Evolutionary conservation across 2,888 invertebrate genomes (phyloP).

Genomic region (Melieria picta): DNA sequence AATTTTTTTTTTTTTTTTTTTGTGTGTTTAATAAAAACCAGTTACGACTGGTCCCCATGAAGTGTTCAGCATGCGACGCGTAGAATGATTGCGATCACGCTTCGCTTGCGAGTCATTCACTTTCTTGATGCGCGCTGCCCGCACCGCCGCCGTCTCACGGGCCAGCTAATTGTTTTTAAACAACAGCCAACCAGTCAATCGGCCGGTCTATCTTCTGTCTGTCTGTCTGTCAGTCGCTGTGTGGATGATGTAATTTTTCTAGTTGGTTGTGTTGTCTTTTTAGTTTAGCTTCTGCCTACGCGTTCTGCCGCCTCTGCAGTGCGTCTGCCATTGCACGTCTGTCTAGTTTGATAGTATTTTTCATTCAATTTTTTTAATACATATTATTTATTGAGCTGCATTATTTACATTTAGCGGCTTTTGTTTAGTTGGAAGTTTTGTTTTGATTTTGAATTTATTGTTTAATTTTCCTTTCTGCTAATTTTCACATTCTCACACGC

Average conservation of each 20-base stretch:
- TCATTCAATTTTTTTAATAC: too few relatives aligned
- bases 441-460: too few relatives aligned
- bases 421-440: too few relatives aligned
- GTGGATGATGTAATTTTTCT: constrained; percentile 17
- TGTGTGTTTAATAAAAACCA: background rate
- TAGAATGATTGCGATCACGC: too few relatives aligned
- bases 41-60: background rate
- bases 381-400: too few relatives aligned
- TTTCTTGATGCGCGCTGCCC: background rate
- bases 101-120: background rate
- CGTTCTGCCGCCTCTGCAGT: too few relatives aligned
- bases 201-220: background rate
- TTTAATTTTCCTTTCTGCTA: too few relatives aligned
- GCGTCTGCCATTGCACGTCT: too few relatives aligned
- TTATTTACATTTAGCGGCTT: too few relatives aligned
- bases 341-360: too few relatives aligned
- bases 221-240: too few relatives aligned
- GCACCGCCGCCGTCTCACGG: background rate
- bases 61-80: background rate
- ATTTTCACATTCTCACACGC: too few relatives aligned
- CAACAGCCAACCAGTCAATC: background rate
- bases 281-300: background rate
- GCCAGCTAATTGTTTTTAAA: background rate
- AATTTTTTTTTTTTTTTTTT: background rate
- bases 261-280: background rate